Evolutionary conservation across 2,113 vertebrate genomes (phyloP), one percentile per base, ranked within the genome.

Genomic region (Cebus imitator): DNA sequence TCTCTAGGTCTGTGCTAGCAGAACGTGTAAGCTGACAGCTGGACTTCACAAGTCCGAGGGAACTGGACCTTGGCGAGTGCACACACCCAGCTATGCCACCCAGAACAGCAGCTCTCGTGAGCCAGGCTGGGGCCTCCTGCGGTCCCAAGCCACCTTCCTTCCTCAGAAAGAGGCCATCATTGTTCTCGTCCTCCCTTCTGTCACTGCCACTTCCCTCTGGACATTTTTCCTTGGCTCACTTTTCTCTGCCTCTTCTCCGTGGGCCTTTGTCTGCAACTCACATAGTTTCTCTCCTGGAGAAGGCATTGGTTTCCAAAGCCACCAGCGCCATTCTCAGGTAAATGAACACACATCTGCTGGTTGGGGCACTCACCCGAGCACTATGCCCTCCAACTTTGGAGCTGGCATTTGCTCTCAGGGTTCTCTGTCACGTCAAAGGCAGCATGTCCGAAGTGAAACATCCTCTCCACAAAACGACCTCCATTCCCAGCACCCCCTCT

Each of bases 41-140:
- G 57, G 55, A 40, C 58, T 83, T 83, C 82, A 16, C 37, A 32
- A 43, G 43, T 16, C n/a, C 37, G 21, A 6, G 10, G n/a, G 43
- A 68, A 25, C 0, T 11, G 4, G 50, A 57, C 17, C 20, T 50
- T 0, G 23, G 25, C 57, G 14, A 12, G 75, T 17, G 8, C 11
- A 45, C 0, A 3, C 14, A 3, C 32, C 3, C 8, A 4, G 18
- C 30, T 4, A 32, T 32, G 27, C 68, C 30, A 14, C 27, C 7
- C 3, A 61, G 37, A 64, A 43, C 37, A 89, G 45, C 50, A 57
- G 30, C 2, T 55, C 48, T 0, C 8, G 55, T 4, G 11, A 61
- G 37, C 61, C 18, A 35, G 6, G 16, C n/a, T 6, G 6, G n/a
- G 4, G 7, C 35, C n/a, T 21, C 43, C 21, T 2, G 55, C 21